Base-by-base conservation (phyloP, 2,888 invertebrate genomes). In the Brachyopa scutellaris region DNA sequence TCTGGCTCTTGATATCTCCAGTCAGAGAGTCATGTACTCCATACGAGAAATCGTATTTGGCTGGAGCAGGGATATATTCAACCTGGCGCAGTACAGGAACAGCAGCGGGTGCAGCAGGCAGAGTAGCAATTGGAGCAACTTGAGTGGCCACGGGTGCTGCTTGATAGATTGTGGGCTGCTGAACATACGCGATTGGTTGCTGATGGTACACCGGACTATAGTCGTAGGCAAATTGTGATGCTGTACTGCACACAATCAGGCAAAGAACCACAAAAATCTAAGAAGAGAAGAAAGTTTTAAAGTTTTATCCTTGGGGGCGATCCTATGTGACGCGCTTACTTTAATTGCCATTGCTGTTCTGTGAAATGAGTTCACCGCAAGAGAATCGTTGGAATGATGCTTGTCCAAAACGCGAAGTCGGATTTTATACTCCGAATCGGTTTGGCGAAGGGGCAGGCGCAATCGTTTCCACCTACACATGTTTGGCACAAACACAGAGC, bases 1-100 rank as follows among this genome's bases (percentile, higher is more conserved):
- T 89, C 86, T 92, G 92, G 85, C 87, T 89, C 86, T 92, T 92
- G 78, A 90, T 88, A 86, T 92, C 92, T 33, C 92, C 92, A 80
- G 92, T 92, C 45, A 91, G 86, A 19, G 91, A 90, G 84, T 92
- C 92, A 83, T 91, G 91, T n/a, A 92, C 91, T 53, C 90, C 89
- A 80, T 92, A 92, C 3, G 90, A 90, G 86, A 91, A 92, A 64
- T 91, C 91, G 85, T 92, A 92, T 70, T 88, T 87, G 6, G 89
- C 88, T 72, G 89, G 89, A 6, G 87, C 88, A 23, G 72, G 45
- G 21, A 85, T 85, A 21, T 88, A 72, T 84, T 89, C 88, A 26
- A 88, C 85, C 51, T 85, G 80, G 21, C 76, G 84, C 0, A 74
- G 8, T 6, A 69, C 59, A 17, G 83, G 73, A n/a, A 84, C 70